Percentiles rank a stretch among this genome's conserved stretches.
These are phyloP conservation scores for Nomada ferruginata DNA, from an alignment of 2,888 invertebrate species.

Conservation along the genomic window DNA sequence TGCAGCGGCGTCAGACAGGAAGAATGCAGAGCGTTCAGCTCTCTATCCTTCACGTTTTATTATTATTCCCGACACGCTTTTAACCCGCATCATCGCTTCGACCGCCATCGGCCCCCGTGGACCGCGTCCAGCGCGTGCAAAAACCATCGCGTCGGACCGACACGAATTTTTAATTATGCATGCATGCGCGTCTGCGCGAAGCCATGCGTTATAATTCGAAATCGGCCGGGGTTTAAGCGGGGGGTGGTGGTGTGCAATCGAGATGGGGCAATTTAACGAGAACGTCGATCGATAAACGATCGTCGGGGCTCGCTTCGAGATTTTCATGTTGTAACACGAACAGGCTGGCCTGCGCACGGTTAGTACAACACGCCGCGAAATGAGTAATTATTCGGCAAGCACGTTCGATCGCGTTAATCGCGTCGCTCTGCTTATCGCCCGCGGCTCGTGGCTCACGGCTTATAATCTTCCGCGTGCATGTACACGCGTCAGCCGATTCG, in stretches of 20 bases:
- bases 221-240: neutral
- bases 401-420: conserved; percentile 77
- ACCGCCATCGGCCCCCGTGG: conserved; percentile 15
- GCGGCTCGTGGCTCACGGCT: conserved; percentile 56
- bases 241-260: neutral
- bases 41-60: neutral
- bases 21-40: no score
- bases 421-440: conserved; percentile 53
- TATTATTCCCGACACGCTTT: conserved; percentile 35
- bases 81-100: conserved; percentile 45
- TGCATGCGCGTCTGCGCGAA: conserved; percentile 45
- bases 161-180: conserved; percentile 68
- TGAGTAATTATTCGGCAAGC: conserved; percentile 78
- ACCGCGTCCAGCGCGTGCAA: conserved; percentile 32
- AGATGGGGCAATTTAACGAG: conserved; percentile 53
- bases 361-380: conserved; percentile 57
- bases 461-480: conserved; percentile 46
- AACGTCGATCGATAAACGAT: conserved; percentile 68
- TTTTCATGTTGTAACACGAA: conserved; percentile 64
- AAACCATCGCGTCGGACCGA: conserved; percentile 34
- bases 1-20: no score
- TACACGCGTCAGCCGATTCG: conserved; percentile 10
- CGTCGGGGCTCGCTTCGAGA: conserved; percentile 54
- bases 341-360: conserved; percentile 23
- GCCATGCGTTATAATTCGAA: conserved; percentile 58